Conservation (phyloP, 2,797 vertebrate species). For the Coreius guichenoti region DNA sequence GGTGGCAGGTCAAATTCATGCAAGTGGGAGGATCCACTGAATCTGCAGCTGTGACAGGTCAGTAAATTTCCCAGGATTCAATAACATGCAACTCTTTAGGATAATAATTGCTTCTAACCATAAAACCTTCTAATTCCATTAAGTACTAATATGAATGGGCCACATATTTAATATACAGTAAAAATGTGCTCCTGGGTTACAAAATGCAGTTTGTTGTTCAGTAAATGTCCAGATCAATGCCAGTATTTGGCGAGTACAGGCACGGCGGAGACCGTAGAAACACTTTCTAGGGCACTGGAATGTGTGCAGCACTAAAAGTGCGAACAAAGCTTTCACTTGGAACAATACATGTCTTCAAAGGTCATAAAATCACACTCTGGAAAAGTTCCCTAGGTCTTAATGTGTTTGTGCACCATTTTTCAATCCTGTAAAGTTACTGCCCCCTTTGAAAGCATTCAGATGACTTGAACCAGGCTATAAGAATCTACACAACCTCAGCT, state of each 20-base stretch:
- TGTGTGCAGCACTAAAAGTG: slow-evolving; percentile 35
- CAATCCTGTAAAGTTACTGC: neutral
- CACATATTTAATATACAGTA: neutral
- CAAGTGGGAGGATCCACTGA: neutral
- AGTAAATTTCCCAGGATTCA: neutral
- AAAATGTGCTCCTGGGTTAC: neutral
- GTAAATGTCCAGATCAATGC: neutral
- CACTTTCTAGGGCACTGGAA: slow-evolving; percentile 28
- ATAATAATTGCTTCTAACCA: neutral
- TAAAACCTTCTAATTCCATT: neutral
- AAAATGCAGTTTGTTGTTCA: neutral
- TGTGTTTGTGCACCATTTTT: slow-evolving; percentile 1
- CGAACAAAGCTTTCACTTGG: slow-evolving; percentile 14
- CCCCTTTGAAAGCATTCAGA: neutral
- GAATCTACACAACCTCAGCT: neutral
- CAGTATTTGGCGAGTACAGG: neutral
- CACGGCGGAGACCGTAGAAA: slow-evolving; percentile 11
- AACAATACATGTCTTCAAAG: slow-evolving; percentile 46
- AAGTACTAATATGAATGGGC: neutral
- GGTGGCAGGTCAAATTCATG: neutral
- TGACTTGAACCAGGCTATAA: neutral
- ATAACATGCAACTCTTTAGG: neutral
- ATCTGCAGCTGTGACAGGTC: neutral
- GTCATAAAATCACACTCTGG: slow-evolving; percentile 49
- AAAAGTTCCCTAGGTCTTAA: slow-evolving; percentile 12